Percentiles rank a stretch among this genome's conserved stretches.
phyloP scores from a whole-genome alignment of 2,888 invertebrate genomes.

The Xestoiulus laeticollis region DNA sequence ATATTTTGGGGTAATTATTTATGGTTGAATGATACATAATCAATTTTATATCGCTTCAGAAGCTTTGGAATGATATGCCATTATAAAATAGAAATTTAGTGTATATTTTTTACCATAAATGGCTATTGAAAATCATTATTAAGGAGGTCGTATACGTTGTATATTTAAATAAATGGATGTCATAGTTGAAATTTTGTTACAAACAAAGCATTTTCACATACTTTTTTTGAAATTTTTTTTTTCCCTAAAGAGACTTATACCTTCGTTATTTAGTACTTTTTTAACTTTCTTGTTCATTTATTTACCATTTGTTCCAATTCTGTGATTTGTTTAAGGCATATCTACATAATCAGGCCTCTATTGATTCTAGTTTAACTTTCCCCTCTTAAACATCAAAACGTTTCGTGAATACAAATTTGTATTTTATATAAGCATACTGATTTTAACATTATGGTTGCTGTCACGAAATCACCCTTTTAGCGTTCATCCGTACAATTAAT shows the following conservation, averaged over 20 bases:
- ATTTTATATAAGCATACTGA: not conserved
- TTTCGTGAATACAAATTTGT: slow-evolving; percentile 8
- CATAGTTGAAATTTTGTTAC: too few species aligned
- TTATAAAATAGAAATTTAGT: too few species aligned
- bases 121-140: too few species aligned
- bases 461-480: not conserved
- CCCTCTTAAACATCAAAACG: not conserved
- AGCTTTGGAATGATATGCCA: too few species aligned
- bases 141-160: too few species aligned
- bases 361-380: slow-evolving; percentile 26
- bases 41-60: too few species aligned
- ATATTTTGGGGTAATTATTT: not conserved
- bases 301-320: slow-evolving; percentile 10
- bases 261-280: not conserved
- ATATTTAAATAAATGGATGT: too few species aligned
- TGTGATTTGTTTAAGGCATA: not conserved
- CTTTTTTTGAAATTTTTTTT: too few species aligned
- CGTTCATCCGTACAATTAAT: not conserved
- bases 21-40: not conserved
- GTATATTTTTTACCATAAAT: too few species aligned
- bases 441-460: slow-evolving; percentile 17
- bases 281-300: not conserved
- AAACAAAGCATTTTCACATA: not conserved
- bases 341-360: slow-evolving; percentile 10
- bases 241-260: too few species aligned